These are phyloP conservation scores for Heloderma charlesbogerti DNA, from an alignment of 2,113 vertebrate species.

Conservation along the genomic window DNA sequence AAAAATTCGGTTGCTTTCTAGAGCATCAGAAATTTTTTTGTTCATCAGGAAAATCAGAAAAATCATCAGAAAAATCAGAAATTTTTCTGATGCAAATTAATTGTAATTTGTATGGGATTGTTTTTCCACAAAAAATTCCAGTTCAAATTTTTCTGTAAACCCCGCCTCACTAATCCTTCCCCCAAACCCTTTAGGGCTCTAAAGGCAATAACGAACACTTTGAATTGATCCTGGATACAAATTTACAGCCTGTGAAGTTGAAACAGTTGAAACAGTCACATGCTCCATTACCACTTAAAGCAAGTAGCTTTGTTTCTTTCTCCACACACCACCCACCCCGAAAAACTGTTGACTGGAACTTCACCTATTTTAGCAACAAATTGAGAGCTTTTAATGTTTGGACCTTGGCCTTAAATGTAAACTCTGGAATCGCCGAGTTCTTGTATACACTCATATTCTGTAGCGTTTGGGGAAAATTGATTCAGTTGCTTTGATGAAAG, in stretches of 20 bases:
- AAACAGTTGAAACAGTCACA: not conserved
- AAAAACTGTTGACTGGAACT: not conserved
- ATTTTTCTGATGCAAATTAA: too few relatives aligned
- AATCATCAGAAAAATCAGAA: too few relatives aligned
- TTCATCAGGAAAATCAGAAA: too few relatives aligned
- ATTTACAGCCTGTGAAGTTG: too few relatives aligned
- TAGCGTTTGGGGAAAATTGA: not conserved
- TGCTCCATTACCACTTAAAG: not conserved
- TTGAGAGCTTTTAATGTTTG: not conserved
- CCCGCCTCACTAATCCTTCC: too few relatives aligned
- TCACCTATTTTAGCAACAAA: not conserved
- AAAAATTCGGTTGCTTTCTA: too few relatives aligned
- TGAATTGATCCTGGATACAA: constrained; percentile 31
- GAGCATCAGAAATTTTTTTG: too few relatives aligned
- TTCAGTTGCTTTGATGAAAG: not conserved
- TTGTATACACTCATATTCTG: not conserved
- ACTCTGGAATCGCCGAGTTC: not conserved
- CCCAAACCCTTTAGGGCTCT: too few relatives aligned
- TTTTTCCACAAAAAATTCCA: too few relatives aligned
- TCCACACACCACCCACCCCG: not conserved
- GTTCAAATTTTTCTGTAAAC: too few relatives aligned
- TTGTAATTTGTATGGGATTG: too few relatives aligned
- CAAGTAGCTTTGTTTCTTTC: not conserved
- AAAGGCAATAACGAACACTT: too few relatives aligned
- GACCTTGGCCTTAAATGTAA: not conserved